Conservation (phyloP, 2,113 vertebrate species). For the Scalopus aquaticus region DNA sequence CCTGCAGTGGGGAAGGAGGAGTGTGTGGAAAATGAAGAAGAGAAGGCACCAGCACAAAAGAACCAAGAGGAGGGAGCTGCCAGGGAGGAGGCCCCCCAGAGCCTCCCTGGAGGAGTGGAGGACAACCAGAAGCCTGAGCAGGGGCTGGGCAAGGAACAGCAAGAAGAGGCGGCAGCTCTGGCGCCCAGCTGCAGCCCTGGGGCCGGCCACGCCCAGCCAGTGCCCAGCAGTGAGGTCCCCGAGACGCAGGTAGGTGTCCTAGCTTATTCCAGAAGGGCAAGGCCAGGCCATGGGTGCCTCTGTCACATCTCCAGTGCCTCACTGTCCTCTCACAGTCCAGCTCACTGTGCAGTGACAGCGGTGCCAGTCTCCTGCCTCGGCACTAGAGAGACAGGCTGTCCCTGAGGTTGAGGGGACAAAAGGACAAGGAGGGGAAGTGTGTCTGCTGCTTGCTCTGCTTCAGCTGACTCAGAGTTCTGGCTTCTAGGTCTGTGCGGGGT, state of each 20-base stretch:
- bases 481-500: neutral
- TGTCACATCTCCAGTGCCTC: too few species aligned
- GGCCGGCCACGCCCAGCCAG: fast-evolving
- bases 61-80: neutral
- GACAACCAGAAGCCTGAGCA: neutral
- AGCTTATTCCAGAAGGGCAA: neutral
- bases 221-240: neutral
- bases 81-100: neutral
- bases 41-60: fast-evolving
- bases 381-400: neutral
- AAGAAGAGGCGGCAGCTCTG: neutral
- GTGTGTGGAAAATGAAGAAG: neutral
- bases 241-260: slow-evolving; percentile 68
- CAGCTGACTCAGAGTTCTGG: neutral
- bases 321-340: neutral
- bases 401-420: neutral
- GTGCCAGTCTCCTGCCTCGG: neutral
- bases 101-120: neutral
- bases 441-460: fast-evolving
- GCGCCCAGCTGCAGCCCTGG: neutral
- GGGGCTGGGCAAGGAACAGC: slow-evolving; percentile 40
- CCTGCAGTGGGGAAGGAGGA: slow-evolving; percentile 29
- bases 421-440: neutral
- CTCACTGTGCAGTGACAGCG: neutral
- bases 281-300: fast-evolving